phyloP scores from a whole-genome alignment of 2,888 invertebrate species.

The Sycophila texana region DNA sequence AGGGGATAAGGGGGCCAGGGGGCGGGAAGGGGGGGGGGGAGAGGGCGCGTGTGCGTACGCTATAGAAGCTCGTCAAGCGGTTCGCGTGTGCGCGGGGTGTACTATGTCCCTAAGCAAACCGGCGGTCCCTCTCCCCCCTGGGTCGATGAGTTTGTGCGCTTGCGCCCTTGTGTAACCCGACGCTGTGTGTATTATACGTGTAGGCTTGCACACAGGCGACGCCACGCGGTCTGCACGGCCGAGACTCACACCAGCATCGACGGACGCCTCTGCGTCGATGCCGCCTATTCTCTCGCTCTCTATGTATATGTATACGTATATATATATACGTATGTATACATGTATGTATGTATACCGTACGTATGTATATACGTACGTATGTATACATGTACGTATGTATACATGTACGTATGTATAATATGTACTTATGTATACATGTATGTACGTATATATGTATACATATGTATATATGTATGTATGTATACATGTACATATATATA shows the following conservation, averaged over 20 bases:
- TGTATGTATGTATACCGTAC: background rate
- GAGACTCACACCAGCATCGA: too few species aligned
- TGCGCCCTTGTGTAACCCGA: conserved; percentile 58
- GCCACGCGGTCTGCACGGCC: too few species aligned
- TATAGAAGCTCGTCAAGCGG: background rate
- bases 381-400: background rate
- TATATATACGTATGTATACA: background rate
- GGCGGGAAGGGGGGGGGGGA: background rate
- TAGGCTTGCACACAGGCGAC: background rate
- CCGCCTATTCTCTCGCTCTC: background rate
- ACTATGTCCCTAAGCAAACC: conserved; percentile 61
- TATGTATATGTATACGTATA: background rate
- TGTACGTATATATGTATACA: background rate
- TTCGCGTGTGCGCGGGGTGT: conserved; percentile 11
- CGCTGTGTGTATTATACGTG: background rate
- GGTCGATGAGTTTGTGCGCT: conserved; percentile 64
- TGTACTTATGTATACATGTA: background rate
- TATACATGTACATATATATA: background rate
- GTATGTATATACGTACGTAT: background rate
- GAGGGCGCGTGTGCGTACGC: background rate
- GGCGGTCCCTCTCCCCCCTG: conserved; percentile 47
- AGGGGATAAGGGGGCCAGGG: background rate
- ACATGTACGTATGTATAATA: background rate
- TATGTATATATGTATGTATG: background rate
- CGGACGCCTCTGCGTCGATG: too few species aligned